Evolutionary conservation across 2,888 invertebrate genomes (phyloP), one percentile per base, ranked within the genome.

Genomic region (Lycophotia porphyrea): DNA sequence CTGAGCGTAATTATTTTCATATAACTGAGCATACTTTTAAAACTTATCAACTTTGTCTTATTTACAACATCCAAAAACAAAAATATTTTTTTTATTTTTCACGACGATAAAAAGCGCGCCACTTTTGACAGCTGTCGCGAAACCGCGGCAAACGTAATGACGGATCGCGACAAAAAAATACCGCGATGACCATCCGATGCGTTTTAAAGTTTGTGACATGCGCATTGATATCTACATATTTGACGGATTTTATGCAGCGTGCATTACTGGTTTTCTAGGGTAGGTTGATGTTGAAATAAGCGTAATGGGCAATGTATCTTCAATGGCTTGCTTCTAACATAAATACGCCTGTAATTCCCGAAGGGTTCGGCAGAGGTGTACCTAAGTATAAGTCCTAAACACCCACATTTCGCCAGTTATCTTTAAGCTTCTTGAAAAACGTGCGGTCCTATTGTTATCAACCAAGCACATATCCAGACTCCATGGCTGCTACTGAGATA

Each of bases 91-190:
- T 47, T 42, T 44, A 24, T 27, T 69, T 44, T 68, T 64, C 68
- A 49, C 18, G 36, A 60, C 74, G 39, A 47, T 27, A 69, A 79
- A 89, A 89, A 88, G 78, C 84, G 89, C 91, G 90, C 89, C 86
- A 83, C 83, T 87, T 92, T 92, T 92, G 90, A 90, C 91, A 92
- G 91, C 78, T 88, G 85, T 84, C 89, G 86, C 83, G 84, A 91
- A 94, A 91, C 89, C 92, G 94, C 94, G 94, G 91, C 89, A 93
- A 93, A 92, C 90, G 89, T 89, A 92, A 93, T 94, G 95, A 92
- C 91, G 91, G 91, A 89, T 64, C 89, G 88, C 87, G 87, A 88
- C 39, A 63, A 89, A 92, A 91, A 87, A 89, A 92, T 87, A 88
- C 88, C 88, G 84, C 88, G 85, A 88, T 90, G 90, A 90, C 91